These are phyloP conservation scores for Petrocephalus microphthalmus DNA, from an alignment of 2,113 vertebrate genomes.

Conservation along the genomic window DNA sequence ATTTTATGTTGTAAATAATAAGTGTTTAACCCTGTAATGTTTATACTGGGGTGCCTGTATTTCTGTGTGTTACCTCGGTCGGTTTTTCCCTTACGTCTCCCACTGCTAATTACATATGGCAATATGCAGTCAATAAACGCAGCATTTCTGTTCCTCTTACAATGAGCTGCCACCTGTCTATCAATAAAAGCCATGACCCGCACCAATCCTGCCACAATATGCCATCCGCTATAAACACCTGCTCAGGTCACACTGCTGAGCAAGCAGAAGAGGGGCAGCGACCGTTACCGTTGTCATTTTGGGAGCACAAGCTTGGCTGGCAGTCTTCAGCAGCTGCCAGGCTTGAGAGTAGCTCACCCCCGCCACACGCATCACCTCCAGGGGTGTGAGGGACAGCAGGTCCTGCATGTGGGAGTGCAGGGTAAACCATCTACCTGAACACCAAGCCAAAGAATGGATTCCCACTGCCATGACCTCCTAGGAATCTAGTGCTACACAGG, in stretches of 20 bases:
- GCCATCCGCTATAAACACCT: background rate
- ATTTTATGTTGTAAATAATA: background rate
- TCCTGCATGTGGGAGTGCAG: constrained; percentile 51
- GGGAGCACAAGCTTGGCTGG: constrained; percentile 67
- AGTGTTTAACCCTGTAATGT: background rate
- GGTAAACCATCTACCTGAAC: background rate
- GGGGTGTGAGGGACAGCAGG: constrained; percentile 61
- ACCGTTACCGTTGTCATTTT: constrained; percentile 62
- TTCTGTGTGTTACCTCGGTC: background rate
- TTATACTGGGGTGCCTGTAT: background rate
- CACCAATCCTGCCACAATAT: background rate
- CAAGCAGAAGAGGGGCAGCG: background rate
- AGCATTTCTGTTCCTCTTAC: background rate
- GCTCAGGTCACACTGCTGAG: background rate
- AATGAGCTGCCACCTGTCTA: background rate
- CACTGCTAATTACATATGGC: background rate
- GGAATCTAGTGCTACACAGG: background rate
- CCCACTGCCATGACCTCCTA: background rate
- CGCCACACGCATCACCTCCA: constrained; percentile 69
- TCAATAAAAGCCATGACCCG: background rate
- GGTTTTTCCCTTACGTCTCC: background rate
- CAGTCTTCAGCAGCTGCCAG: constrained; percentile 54
- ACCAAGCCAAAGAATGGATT: background rate
- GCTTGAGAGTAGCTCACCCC: constrained; percentile 63
- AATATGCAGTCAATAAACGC: background rate